These are phyloP conservation scores for Dicrostonyx torquatus DNA, from an alignment of 2,797 vertebrate species.

Conservation along the genomic window DNA sequence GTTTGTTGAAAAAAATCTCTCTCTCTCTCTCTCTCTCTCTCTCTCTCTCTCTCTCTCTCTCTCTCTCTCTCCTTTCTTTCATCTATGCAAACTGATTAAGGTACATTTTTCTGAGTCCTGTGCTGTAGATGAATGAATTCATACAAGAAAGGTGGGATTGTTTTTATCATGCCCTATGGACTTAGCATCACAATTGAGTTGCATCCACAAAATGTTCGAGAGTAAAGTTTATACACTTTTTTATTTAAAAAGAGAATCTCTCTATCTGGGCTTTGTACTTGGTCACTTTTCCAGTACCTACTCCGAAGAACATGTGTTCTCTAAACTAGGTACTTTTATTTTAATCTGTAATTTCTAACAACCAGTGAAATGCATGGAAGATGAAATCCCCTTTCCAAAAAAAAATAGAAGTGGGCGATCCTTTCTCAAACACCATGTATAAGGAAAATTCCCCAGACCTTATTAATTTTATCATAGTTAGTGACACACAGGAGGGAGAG, in stretches of 20 bases:
- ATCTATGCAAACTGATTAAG: neutral
- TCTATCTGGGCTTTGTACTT: neutral
- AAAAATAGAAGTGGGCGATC: neutral
- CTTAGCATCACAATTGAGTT: neutral
- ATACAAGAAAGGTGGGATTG: neutral
- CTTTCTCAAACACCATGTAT: neutral
- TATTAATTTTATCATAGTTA: conserved; percentile 24
- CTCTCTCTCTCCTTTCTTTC: neutral
- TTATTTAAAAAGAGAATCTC: neutral
- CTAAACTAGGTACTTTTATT: neutral
- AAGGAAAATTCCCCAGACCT: neutral
- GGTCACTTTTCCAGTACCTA: neutral
- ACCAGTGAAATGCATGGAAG: conserved; percentile 3
- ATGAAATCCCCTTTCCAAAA: neutral
- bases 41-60: neutral
- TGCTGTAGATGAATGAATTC: neutral
- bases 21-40: neutral
- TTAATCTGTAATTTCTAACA: neutral
- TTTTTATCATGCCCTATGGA: neutral
- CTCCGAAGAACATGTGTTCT: conserved; percentile 7
- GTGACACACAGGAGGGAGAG: neutral
- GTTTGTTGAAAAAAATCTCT: neutral
- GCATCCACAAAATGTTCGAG: neutral
- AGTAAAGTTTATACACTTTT: neutral
- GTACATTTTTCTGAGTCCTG: neutral